Evolutionary conservation across 2,113 vertebrate genomes (phyloP).

Genomic region (Sakesphorus luctuosus): DNA sequence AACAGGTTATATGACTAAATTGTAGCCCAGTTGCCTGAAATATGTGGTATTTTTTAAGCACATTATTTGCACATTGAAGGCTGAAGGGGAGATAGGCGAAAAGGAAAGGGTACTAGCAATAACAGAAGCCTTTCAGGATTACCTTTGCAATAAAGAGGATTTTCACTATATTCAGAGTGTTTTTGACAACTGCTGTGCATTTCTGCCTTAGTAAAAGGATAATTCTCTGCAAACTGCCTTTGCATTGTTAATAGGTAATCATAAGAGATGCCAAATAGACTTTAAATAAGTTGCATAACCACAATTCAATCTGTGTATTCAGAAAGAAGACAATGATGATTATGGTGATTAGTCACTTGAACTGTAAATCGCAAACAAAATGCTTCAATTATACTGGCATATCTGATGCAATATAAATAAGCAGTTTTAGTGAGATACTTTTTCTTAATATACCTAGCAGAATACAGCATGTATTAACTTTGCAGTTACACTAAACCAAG

Average conservation of each 20-base stretch:
- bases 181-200: neutral
- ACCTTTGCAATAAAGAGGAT: neutral
- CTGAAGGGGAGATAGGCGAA: neutral
- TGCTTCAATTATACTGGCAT: neutral
- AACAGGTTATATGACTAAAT: neutral
- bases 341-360: slow-evolving; percentile 14
- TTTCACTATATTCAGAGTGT: neutral
- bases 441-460: neutral
- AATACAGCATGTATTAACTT: neutral
- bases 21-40: neutral
- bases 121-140: neutral
- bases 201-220: neutral
- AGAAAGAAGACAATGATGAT: slow-evolving; percentile 6
- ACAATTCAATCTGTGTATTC: neutral
- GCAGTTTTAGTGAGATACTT: neutral
- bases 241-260: neutral
- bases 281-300: slow-evolving; percentile 32
- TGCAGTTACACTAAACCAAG: neutral
- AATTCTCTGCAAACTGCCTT: neutral
- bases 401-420: neutral
- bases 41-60: neutral
- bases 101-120: neutral
- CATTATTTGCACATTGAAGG: neutral
- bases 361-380: slow-evolving; percentile 21
- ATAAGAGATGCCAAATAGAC: neutral